A percentile compares a stretch with the other conserved stretches of the same genome.
phyloP scores from a whole-genome alignment of 2,113 vertebrate species.

The Ochotona princeps region DNA sequence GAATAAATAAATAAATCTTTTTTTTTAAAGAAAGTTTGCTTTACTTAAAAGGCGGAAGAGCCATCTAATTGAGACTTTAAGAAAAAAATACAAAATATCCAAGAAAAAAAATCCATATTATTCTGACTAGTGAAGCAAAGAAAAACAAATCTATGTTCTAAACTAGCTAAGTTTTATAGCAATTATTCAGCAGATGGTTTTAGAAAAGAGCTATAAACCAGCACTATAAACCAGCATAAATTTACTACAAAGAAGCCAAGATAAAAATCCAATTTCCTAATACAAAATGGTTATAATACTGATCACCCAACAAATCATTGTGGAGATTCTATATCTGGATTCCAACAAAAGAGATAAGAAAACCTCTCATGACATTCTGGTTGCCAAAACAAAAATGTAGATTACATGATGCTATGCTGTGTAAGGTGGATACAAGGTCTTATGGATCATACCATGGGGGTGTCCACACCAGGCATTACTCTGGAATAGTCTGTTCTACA shows the following conservation, averaged over 20 bases:
- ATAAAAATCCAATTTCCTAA: slow-evolving; percentile 57
- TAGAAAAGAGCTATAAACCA: slow-evolving; percentile 52
- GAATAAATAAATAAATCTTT: too few species aligned
- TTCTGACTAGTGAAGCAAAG: background rate
- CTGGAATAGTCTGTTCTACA: background rate
- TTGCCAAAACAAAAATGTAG: slow-evolving; percentile 33
- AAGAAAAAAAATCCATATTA: background rate
- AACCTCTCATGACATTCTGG: slow-evolving; percentile 34
- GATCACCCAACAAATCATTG: background rate
- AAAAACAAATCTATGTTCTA: slow-evolving; percentile 37
- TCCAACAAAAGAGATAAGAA: slow-evolving; percentile 71
- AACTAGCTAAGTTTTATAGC: slow-evolving; percentile 59
- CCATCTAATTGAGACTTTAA: background rate
- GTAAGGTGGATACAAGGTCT: background rate
- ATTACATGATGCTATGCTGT: background rate
- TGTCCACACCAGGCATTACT: slow-evolving; percentile 23
- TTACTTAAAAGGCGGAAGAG: background rate
- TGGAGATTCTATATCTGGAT: slow-evolving; percentile 46
- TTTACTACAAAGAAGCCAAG: slow-evolving; percentile 66
- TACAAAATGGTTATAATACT: slow-evolving; percentile 36
- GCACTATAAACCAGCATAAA: slow-evolving; percentile 46
- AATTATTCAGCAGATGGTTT: slow-evolving; percentile 62
- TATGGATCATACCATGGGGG: too few species aligned
- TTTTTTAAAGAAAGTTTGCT: background rate
- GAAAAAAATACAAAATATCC: slow-evolving; percentile 51